A percentile compares a stretch with the other conserved stretches of the same genome.
Evolutionary conservation across 2,797 vertebrate genomes (phyloP).

Genomic region (Tachyglossus aculeatus): DNA sequence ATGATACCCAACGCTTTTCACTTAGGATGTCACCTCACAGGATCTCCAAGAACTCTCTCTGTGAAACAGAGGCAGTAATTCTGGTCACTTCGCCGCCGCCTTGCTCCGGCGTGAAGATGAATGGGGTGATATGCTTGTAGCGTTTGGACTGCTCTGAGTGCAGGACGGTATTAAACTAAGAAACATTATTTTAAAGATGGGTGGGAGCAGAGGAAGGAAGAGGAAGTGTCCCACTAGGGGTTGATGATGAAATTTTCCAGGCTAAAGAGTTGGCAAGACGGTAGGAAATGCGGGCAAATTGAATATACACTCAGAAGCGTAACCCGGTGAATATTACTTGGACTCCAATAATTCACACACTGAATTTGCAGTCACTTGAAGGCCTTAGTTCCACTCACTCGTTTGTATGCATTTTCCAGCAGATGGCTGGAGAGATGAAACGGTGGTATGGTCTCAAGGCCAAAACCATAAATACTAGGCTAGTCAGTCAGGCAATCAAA

Average conservation of each 20-base stretch:
- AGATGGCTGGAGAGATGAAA: not conserved
- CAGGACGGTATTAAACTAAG: not conserved
- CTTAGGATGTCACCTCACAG: too few relatives aligned
- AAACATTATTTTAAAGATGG: not conserved
- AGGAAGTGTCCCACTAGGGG: too few relatives aligned
- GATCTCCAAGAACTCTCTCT: too few relatives aligned
- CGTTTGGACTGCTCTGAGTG: not conserved
- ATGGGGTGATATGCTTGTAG: not conserved
- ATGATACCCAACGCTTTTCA: too few relatives aligned
- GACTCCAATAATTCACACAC: not conserved
- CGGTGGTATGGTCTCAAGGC: not conserved
- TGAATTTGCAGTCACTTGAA: too few relatives aligned
- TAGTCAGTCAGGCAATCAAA: too few relatives aligned
- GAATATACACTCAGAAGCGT: not conserved
- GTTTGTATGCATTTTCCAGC: not conserved
- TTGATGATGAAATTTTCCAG: not conserved
- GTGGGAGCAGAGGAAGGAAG: too few relatives aligned
- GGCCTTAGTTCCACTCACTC: not conserved
- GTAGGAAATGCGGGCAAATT: not conserved
- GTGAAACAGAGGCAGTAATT: too few relatives aligned
- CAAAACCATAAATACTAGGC: too few relatives aligned
- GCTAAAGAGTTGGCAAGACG: not conserved
- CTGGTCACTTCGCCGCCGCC: too few relatives aligned
- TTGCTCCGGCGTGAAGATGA: not conserved
- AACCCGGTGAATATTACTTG: not conserved